Evolutionary conservation across 2,797 vertebrate genomes (phyloP).

Genomic region (Bucorvus abyssinicus): DNA sequence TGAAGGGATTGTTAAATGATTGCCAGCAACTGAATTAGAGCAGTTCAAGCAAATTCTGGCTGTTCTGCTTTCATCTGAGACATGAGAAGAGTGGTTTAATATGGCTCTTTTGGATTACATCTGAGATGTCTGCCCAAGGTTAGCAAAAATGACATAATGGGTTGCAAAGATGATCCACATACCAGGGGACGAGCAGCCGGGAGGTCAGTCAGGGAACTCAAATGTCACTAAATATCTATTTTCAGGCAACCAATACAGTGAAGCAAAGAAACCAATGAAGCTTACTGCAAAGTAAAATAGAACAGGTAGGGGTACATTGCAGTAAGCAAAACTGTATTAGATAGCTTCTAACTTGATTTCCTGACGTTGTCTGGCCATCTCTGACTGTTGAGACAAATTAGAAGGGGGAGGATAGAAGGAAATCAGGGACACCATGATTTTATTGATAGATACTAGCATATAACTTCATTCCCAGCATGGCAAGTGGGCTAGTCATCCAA

Average conservation of each 20-base stretch:
- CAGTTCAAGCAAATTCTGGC: not conserved
- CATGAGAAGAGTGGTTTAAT: not conserved
- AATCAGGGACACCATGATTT: not conserved
- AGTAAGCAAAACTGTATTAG: not conserved
- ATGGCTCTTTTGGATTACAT: not conserved
- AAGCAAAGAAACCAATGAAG: not conserved
- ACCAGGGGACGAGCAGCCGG: not conserved
- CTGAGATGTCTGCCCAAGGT: not conserved
- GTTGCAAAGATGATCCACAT: not conserved
- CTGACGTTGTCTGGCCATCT: not conserved
- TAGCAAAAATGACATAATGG: not conserved
- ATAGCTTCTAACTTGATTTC: not conserved
- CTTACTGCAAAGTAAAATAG: not conserved
- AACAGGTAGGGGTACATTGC: fast-evolving
- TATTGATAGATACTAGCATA: not conserved
- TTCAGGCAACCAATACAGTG: not conserved
- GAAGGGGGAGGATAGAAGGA: not conserved
- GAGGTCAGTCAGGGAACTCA: not conserved
- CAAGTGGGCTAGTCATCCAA: not conserved
- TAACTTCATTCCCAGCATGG: not conserved
- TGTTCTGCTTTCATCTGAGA: not conserved
- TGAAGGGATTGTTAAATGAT: not conserved
- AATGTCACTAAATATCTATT: not conserved
- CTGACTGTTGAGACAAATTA: not conserved
- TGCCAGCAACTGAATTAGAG: not conserved